Evolutionary conservation across 2,888 invertebrate genomes (phyloP).

Genomic region (Eutolmus rufibarbis): DNA sequence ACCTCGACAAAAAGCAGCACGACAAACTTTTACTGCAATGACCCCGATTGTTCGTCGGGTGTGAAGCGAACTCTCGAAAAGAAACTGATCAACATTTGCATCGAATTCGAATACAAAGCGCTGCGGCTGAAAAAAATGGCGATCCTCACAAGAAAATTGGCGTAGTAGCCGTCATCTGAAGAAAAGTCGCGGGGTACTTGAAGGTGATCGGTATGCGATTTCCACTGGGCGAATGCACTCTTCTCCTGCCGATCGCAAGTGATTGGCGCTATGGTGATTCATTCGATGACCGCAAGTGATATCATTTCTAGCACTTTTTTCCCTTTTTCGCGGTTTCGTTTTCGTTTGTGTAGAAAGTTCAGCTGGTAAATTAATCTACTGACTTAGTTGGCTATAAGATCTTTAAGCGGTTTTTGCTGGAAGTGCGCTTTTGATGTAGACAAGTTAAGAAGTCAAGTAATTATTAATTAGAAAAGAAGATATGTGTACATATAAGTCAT

Average conservation of each 20-base stretch:
- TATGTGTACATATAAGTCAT: too few relatives aligned
- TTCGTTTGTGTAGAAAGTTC: background rate
- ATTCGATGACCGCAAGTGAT: background rate
- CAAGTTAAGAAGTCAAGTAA: background rate
- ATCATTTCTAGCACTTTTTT: background rate
- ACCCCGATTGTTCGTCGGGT: constrained; percentile 1
- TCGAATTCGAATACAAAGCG: background rate
- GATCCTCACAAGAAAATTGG: background rate
- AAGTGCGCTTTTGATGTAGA: background rate
- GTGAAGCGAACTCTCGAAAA: background rate
- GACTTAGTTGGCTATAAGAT: background rate
- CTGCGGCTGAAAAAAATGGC: background rate
- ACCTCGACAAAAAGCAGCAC: background rate
- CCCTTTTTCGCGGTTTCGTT: background rate
- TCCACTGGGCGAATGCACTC: background rate
- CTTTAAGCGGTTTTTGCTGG: background rate
- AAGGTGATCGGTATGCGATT: background rate
- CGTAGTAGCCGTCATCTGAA: background rate
- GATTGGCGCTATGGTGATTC: background rate
- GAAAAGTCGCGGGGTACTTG: background rate
- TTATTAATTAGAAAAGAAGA: too few relatives aligned
- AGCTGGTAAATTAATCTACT: background rate
- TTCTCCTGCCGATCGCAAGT: background rate
- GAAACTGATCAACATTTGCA: background rate
- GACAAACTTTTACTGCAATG: constrained; percentile 14